These are phyloP conservation scores for Maconellicoccus hirsutus DNA, from an alignment of 1,140 invertebrate species.

Conservation along the genomic window DNA sequence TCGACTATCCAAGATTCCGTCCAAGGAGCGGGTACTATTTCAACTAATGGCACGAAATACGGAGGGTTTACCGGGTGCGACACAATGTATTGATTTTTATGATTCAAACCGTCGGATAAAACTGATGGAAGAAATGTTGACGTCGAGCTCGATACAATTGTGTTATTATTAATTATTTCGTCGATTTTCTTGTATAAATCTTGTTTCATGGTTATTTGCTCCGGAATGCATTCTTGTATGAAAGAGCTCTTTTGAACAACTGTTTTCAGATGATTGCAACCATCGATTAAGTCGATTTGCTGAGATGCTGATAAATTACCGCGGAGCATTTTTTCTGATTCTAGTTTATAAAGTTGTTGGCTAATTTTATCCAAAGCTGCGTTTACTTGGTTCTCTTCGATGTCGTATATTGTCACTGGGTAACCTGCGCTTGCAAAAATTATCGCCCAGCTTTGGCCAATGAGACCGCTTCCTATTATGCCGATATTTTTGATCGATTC, in stretches of 20 bases:
- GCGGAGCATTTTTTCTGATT: conserved; percentile 56
- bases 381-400: conserved; percentile 57
- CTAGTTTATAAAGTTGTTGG: conserved; percentile 53
- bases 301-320: conserved; percentile 58
- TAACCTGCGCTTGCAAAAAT: conserved; percentile 87
- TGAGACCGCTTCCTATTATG: conserved; percentile 53
- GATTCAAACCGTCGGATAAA: conserved; percentile 65
- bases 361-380: conserved; percentile 60
- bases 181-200: conserved; percentile 71
- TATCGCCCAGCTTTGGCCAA: conserved; percentile 92
- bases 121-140: conserved; percentile 78
- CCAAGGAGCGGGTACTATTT: conserved; percentile 88
- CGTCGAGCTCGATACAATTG: conserved; percentile 79
- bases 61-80: conserved; percentile 95
- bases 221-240: conserved; percentile 85
- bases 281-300: conserved; percentile 67
- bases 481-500: conserved; percentile 24
- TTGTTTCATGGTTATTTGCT: conserved; percentile 72
- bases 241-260: conserved; percentile 58
- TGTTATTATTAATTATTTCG: conserved; percentile 51
- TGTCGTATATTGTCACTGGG: conserved; percentile 72
- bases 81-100: conserved; percentile 61
- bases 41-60: conserved; percentile 87
- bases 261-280: conserved; percentile 46
- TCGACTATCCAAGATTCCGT: conserved; percentile 55